These are phyloP conservation scores for Phyllotreta striolata DNA, from an alignment of 2,888 invertebrate species.

Conservation along the genomic window DNA sequence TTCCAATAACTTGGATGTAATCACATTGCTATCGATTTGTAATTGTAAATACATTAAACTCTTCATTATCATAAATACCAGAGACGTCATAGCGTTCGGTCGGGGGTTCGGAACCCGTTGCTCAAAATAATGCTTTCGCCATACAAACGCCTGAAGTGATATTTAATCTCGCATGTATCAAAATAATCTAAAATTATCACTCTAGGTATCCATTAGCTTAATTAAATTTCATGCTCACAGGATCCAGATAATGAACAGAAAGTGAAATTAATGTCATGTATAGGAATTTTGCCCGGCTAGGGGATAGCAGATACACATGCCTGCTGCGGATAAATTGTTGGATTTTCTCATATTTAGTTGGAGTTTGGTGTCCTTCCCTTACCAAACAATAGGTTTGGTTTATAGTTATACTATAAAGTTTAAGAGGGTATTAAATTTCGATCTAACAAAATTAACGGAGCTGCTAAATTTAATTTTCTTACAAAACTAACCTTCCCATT, in stretches of 20 bases:
- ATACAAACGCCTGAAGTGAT: conserved; percentile 32
- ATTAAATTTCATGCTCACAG: conserved; percentile 35
- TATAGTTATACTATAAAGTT: too few relatives aligned
- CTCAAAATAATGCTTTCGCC: conserved; percentile 15
- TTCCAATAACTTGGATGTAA: too few relatives aligned
- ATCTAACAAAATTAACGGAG: too few relatives aligned
- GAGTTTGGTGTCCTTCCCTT: conserved; percentile 9
- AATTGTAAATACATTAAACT: too few relatives aligned
- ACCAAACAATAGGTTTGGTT: too few relatives aligned
- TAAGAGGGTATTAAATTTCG: too few relatives aligned
- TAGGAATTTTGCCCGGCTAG: conserved; percentile 26
- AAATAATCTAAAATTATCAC: conserved; percentile 38
- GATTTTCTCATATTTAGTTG: conserved; percentile 11
- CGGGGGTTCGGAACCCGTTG: conserved; percentile 10
- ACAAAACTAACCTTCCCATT: too few relatives aligned
- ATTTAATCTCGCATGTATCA: conserved; percentile 37
- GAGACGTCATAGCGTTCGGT: conserved; percentile 2
- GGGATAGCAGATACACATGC: conserved; percentile 25
- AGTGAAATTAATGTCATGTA: conserved; percentile 34
- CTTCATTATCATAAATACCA: conserved; percentile 9
- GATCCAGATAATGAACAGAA: conserved; percentile 33
- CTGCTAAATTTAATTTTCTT: too few relatives aligned
- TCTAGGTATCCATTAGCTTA: conserved; percentile 36
- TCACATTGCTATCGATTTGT: too few relatives aligned
- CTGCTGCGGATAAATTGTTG: conserved; percentile 15